Evolutionary conservation across 2,888 invertebrate species (phyloP).

Genomic region (Scaptomyza flava): DNA sequence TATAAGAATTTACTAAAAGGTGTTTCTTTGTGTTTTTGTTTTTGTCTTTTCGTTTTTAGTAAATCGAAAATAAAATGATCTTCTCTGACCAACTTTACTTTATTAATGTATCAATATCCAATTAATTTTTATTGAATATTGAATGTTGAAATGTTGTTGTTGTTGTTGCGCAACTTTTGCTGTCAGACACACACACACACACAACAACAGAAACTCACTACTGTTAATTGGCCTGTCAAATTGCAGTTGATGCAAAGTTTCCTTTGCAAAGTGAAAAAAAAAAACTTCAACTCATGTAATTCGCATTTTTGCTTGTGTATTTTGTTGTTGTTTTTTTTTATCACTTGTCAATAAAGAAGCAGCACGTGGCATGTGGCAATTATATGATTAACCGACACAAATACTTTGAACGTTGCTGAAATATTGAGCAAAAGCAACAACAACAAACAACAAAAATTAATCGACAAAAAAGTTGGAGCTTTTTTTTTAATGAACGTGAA

Average conservation of each 20-base stretch:
- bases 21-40: too few relatives aligned
- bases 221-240: conserved; percentile 18
- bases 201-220: neutral
- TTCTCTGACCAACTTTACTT: too few relatives aligned
- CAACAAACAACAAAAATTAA: neutral
- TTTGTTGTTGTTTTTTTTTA: neutral
- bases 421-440: conserved; percentile 6
- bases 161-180: neutral
- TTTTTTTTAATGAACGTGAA: conserved; percentile 68
- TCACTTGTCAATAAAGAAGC: conserved; percentile 50
- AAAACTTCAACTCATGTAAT: conserved; percentile 29
- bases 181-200: neutral
- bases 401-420: conserved; percentile 20
- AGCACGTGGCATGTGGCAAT: conserved; percentile 24
- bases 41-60: too few relatives aligned
- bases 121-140: neutral
- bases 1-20: too few relatives aligned
- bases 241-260: conserved; percentile 1
- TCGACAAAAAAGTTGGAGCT: conserved; percentile 8
- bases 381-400: conserved; percentile 38
- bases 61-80: too few relatives aligned
- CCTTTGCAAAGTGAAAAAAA: neutral
- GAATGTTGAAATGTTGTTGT: neutral
- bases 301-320: conserved; percentile 11
- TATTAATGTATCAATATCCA: too few relatives aligned